Base-by-base conservation (phyloP, 2,113 vertebrate genomes). In the Oncorhynchus kisutch region DNA sequence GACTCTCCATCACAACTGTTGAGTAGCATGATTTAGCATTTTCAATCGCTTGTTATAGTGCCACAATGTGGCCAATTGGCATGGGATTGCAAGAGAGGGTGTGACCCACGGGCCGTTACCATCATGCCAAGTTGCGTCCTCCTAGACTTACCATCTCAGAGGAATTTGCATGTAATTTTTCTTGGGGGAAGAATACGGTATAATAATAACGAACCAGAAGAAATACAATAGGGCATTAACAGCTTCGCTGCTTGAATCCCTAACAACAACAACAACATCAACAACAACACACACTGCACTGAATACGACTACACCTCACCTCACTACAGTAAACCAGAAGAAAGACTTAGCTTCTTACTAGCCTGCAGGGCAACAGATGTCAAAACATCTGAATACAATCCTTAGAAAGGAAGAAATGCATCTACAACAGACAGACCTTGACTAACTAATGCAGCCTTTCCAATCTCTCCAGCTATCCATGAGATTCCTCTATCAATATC, bases 211-310 rank as follows among this genome's bases (percentile, higher is more conserved):
- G 85, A 69, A 24, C 72, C 48, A 60, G 59, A 48, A 31, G 79
- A 75, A 82, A 84, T 86, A 70, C 67, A 84, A 83, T 91, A 82
- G 31, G 7, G 83, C 79, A 84, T 65, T 76, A 34, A 1, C 34
- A 8, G 34, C 34, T 34, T 64, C 27, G 81, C 39, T 9, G 39
- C 39, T 39, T 39, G 39, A 39, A 39, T 2, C 2, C 39, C 39
- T 12, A 20, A 4, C 3, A 67, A 34, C 67, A 59, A 2, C 2
- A 29, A 16, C 14, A 51, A 51, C 49, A 51, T 0, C 13, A 20
- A 81, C 12, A 51, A 14, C 12, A 39, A 39, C 49, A 14, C 49
- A 51, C 4, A 51, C 49, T 16, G 14, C 49, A 13, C 49, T 51
- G 14, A 51, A 51, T 51, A 51, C 4, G 49, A 14, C 51, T 54